Conservation (phyloP, 1,140 invertebrate species). For the Hypsibius dujardini region DNA sequence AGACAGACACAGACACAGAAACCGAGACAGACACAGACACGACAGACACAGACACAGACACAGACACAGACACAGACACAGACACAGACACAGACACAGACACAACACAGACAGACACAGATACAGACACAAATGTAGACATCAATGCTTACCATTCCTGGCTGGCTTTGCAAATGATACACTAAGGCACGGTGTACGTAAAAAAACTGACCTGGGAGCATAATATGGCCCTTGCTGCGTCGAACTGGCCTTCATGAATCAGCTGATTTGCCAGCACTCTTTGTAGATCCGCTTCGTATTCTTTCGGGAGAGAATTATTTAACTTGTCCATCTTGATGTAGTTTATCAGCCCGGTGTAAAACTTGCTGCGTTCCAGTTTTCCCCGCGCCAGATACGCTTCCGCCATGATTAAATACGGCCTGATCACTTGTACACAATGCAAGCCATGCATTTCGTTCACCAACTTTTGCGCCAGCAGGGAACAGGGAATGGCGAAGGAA, state of each 20-base stretch:
- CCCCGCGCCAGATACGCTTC: neutral
- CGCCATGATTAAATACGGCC: constrained; percentile 7
- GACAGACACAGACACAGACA: too few species aligned
- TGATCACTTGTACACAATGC: neutral
- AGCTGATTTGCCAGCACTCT: neutral
- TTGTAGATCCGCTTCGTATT: neutral
- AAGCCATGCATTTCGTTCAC: neutral
- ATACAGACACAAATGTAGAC: neutral
- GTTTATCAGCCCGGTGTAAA: neutral
- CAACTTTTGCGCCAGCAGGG: constrained; percentile 10
- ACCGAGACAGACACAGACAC: too few species aligned
- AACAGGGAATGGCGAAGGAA: neutral
- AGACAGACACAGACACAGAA: neutral
- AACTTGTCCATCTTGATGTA: neutral
- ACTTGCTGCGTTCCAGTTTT: neutral
- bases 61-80: neutral
- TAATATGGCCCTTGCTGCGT: neutral
- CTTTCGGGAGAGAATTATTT: neutral
- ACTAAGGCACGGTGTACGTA: neutral
- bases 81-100: neutral
- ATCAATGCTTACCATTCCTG: neutral
- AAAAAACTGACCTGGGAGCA: neutral
- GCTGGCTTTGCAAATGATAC: neutral
- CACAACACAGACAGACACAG: neutral
- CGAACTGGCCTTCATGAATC: neutral